Evolutionary conservation across 2,888 invertebrate species (phyloP).

Genomic region (Boloria euphrosyne): DNA sequence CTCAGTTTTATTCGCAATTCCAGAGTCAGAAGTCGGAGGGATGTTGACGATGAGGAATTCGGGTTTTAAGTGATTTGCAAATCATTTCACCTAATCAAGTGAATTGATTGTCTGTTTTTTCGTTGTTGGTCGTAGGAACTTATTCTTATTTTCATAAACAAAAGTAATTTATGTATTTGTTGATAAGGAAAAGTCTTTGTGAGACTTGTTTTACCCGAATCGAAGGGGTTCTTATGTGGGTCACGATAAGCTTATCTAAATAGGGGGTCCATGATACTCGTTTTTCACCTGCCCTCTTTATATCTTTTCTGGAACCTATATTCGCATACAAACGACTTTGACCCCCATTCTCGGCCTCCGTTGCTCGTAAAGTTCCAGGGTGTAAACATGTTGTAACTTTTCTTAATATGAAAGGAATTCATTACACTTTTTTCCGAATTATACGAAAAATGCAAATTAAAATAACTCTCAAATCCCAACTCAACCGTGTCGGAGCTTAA

Average conservation of each 20-base stretch:
- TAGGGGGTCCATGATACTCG: slow-evolving; percentile 75
- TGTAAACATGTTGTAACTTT: slow-evolving; percentile 56
- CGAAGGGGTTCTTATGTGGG: slow-evolving; percentile 46
- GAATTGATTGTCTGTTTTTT: slow-evolving; percentile 52
- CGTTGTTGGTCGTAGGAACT: slow-evolving; percentile 38
- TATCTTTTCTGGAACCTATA: slow-evolving; percentile 69
- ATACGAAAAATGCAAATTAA: slow-evolving; percentile 78
- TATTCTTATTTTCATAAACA: not conserved
- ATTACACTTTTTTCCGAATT: slow-evolving; percentile 62
- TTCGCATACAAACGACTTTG: slow-evolving; percentile 70
- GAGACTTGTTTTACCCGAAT: not conserved
- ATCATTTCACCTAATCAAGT: slow-evolving; percentile 79
- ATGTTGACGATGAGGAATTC: slow-evolving; percentile 74
- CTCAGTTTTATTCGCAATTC: slow-evolving; percentile 75
- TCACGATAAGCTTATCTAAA: slow-evolving; percentile 78
- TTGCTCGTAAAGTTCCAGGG: slow-evolving; percentile 63
- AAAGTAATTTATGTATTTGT: slow-evolving; percentile 27
- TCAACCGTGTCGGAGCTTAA: slow-evolving; percentile 81
- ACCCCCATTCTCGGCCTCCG: slow-evolving; percentile 59
- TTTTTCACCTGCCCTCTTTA: slow-evolving; percentile 72
- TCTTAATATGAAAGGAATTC: slow-evolving; percentile 50
- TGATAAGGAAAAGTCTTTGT: not conserved
- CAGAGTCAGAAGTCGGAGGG: slow-evolving; percentile 68
- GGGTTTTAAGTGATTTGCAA: slow-evolving; percentile 77
- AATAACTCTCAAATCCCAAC: slow-evolving; percentile 81